Percentiles rank a stretch among this genome's conserved stretches.
Evolutionary conservation across 2,113 vertebrate species (phyloP).

Genomic region (Phoxinus phoxinus): DNA sequence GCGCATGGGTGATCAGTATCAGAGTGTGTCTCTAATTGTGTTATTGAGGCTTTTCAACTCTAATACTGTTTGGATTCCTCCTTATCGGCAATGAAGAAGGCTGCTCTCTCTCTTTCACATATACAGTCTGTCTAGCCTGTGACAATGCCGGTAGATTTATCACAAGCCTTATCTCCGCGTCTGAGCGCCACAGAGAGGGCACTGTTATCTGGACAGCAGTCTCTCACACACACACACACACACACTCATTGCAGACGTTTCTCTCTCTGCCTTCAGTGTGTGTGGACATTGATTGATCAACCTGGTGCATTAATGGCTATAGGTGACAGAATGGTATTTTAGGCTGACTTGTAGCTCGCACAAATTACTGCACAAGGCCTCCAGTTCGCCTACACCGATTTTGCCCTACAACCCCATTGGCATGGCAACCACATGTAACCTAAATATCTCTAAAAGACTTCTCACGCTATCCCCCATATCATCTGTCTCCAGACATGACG

Average conservation of each 20-base stretch:
- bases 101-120: slow-evolving; percentile 25
- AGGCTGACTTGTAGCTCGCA: neutral
- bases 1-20: slow-evolving; percentile 12
- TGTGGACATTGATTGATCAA: slow-evolving; percentile 37
- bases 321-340: neutral
- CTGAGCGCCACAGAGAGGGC: slow-evolving; percentile 17
- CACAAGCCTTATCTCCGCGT: slow-evolving; percentile 40
- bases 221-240: neutral
- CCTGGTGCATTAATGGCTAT: slow-evolving; percentile 1
- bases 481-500: slow-evolving; percentile 17
- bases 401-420: neutral
- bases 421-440: neutral
- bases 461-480: neutral
- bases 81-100: slow-evolving; percentile 34
- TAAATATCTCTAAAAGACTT: neutral
- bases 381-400: neutral
- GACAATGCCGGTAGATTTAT: slow-evolving; percentile 39
- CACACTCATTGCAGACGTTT: neutral
- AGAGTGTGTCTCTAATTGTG: neutral
- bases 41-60: slow-evolving; percentile 20
- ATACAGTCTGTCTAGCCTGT: slow-evolving; percentile 28
- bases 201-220: slow-evolving; percentile 18
- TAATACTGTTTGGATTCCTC: neutral
- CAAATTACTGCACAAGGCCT: neutral
- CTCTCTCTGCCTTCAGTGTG: slow-evolving; percentile 19